Evolutionary conservation across 2,888 invertebrate genomes (phyloP).

Genomic region (Tiphia femorata): DNA sequence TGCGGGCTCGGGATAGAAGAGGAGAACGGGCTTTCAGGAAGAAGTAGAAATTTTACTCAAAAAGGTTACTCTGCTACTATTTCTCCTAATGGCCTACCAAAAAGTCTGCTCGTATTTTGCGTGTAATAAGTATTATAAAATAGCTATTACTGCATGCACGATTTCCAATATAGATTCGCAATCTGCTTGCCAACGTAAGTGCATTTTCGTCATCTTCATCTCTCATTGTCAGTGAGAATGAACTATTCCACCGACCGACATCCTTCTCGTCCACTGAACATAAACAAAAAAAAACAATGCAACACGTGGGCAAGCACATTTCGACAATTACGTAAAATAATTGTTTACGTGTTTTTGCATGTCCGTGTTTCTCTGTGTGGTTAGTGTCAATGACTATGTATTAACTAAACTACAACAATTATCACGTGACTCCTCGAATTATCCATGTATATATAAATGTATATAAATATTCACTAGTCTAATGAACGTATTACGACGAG

Average conservation of each 20-base stretch:
- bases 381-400: too few species aligned
- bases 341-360: too few species aligned
- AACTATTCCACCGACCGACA: too few species aligned
- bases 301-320: too few species aligned
- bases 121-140: constrained; percentile 24
- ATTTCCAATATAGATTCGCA: too few species aligned
- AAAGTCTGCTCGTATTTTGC: constrained; percentile 41
- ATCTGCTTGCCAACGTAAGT: too few species aligned
- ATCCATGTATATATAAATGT: constrained; percentile 41
- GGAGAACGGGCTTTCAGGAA: not conserved
- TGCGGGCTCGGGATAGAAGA: constrained; percentile 5
- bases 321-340: too few species aligned
- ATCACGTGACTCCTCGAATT: constrained; percentile 44
- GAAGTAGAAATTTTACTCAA: constrained; percentile 31
- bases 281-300: too few species aligned
- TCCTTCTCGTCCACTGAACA: too few species aligned
- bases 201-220: too few species aligned
- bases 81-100: constrained; percentile 52
- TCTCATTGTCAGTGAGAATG: too few species aligned
- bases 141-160: constrained; percentile 52
- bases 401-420: constrained; percentile 54
- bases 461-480: constrained; percentile 41
- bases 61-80: constrained; percentile 50
- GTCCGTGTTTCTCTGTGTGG: too few species aligned
- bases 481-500: constrained; percentile 51